phyloP scores from a whole-genome alignment of 1,140 invertebrate species.

The Tyrophagus putrescentiae region DNA sequence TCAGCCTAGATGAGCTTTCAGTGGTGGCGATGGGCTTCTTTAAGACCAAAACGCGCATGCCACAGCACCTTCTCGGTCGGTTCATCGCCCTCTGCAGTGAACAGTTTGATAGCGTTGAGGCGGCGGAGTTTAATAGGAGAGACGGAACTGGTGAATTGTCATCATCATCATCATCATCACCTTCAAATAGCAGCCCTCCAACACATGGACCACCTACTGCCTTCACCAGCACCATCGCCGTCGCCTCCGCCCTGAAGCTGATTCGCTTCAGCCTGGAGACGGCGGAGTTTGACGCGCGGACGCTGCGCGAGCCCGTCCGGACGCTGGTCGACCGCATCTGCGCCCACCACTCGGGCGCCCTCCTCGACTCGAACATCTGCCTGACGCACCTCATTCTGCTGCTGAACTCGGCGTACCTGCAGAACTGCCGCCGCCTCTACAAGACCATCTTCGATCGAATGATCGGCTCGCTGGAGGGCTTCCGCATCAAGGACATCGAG shows the following conservation, averaged over 20 bases:
- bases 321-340: not conserved
- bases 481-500: slow-evolving; percentile 19
- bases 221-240: too few relatives aligned
- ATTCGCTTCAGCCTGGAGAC: slow-evolving; percentile 13
- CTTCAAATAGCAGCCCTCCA: too few relatives aligned
- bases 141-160: too few relatives aligned
- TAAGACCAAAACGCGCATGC: slow-evolving; percentile 14
- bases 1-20: slow-evolving; percentile 14
- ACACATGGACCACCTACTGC: too few relatives aligned
- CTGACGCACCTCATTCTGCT: slow-evolving; percentile 13
- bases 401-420: not conserved
- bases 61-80: not conserved
- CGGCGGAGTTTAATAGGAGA: not conserved
- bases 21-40: slow-evolving; percentile 10
- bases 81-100: not conserved
- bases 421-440: not conserved
- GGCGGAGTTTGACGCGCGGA: not conserved
- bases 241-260: not conserved
- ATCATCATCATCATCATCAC: too few relatives aligned
- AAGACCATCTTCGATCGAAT: not conserved
- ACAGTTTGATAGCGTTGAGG: not conserved
- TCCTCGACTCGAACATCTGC: slow-evolving; percentile 10
- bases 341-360: not conserved
- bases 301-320: not conserved
- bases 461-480: not conserved